Percentiles rank a stretch among this genome's conserved stretches.
phyloP scores from a whole-genome alignment of 1,140 invertebrate genomes.

The Drosophila micromelanica region DNA sequence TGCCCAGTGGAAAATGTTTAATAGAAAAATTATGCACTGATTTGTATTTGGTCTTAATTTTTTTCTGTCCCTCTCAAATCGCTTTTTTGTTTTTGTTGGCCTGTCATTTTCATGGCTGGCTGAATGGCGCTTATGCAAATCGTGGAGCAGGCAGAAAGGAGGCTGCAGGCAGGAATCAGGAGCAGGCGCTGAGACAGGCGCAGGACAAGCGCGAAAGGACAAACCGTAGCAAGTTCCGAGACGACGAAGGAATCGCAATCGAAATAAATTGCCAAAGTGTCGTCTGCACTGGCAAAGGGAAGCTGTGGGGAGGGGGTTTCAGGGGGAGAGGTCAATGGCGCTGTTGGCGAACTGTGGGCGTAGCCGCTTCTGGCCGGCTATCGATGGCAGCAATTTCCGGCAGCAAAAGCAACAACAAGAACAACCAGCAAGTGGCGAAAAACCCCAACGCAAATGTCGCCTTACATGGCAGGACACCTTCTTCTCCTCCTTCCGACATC shows the following conservation, averaged over 20 bases:
- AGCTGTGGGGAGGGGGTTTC: not conserved
- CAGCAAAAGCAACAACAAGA: conserved; percentile 16
- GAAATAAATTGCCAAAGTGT: conserved; percentile 79
- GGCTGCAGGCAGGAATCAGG: too few relatives aligned
- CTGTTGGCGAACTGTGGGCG: conserved; percentile 9
- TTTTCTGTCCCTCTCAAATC: conserved; percentile 11
- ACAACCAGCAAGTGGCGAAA: not conserved
- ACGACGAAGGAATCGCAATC: conserved; percentile 51
- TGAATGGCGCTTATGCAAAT: conserved; percentile 77
- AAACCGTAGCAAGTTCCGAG: conserved; percentile 21
- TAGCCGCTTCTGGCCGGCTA: conserved; percentile 47
- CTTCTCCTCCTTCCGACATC: not conserved
- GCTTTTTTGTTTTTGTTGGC: conserved; percentile 38
- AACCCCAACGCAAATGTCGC: conserved; percentile 47
- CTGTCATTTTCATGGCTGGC: conserved; percentile 67
- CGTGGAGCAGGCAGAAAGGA: conserved; percentile 1
- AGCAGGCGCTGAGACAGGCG: too few relatives aligned
- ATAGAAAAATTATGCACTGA: conserved; percentile 83
- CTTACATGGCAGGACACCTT: conserved; percentile 67
- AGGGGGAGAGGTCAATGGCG: not conserved
- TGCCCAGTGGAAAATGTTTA: conserved; percentile 59
- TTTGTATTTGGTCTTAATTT: conserved; percentile 77
- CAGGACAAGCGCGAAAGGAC: conserved; percentile 26
- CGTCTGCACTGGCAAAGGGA: conserved; percentile 49
- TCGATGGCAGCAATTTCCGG: conserved; percentile 79